These are phyloP conservation scores for Trypoxylus dichotomus DNA, from an alignment of 1,140 invertebrate species.

Conservation along the genomic window DNA sequence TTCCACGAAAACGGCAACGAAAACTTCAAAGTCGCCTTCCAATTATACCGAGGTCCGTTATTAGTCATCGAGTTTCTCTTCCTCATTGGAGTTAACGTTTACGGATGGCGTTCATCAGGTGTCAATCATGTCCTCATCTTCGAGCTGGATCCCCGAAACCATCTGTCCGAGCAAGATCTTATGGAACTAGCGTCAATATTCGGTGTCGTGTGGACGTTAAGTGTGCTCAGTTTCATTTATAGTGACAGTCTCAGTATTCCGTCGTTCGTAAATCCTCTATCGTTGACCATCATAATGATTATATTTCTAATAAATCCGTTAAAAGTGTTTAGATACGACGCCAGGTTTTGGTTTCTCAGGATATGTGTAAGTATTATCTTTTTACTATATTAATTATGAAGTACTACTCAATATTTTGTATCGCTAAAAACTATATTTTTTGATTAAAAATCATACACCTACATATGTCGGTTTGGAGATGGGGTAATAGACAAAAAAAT, in stretches of 20 bases:
- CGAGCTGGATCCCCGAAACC: constrained; percentile 96
- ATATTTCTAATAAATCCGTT: constrained; percentile 91
- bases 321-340: constrained; percentile 89
- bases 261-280: constrained; percentile 86
- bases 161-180: constrained; percentile 93
- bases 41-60: constrained; percentile 90
- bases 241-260: constrained; percentile 86
- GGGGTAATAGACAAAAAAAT: no score
- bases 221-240: constrained; percentile 80
- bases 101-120: constrained; percentile 97
- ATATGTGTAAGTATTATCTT: constrained; percentile 66
- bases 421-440: no score
- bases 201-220: constrained; percentile 92
- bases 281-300: constrained; percentile 83
- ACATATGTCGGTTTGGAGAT: no score
- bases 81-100: constrained; percentile 95
- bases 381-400: no score
- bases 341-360: constrained; percentile 79
- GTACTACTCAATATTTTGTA: no score
- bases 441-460: no score
- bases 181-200: constrained; percentile 96
- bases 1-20: constrained; percentile 69
- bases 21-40: constrained; percentile 77
- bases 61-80: constrained; percentile 93
- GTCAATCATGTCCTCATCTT: constrained; percentile 99